These are phyloP conservation scores for Trilocha varians DNA, from an alignment of 2,888 invertebrate genomes.

Conservation along the genomic window DNA sequence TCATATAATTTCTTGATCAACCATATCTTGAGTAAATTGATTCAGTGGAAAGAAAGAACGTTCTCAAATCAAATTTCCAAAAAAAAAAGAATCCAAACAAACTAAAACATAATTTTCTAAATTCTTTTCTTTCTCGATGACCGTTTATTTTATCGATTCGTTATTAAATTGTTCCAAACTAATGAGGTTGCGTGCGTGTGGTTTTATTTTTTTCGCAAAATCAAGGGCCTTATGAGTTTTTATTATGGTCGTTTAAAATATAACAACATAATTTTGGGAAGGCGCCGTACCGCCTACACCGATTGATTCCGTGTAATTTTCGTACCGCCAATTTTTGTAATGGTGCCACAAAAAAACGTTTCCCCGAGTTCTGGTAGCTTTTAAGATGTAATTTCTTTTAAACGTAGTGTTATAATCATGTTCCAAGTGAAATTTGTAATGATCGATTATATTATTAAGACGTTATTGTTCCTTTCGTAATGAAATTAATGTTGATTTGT, in stretches of 20 bases:
- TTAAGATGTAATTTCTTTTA: not conserved
- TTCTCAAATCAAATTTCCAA: constrained; percentile 15
- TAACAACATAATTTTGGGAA: constrained; percentile 67
- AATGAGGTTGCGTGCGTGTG: constrained; percentile 60
- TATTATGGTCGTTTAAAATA: constrained; percentile 56
- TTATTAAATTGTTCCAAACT: constrained; percentile 53
- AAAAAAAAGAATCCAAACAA: constrained; percentile 31
- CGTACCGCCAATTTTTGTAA: constrained; percentile 44
- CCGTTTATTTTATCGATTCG: constrained; percentile 50
- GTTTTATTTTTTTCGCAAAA: constrained; percentile 55
- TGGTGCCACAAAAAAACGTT: constrained; percentile 43
- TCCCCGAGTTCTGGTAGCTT: not conserved
- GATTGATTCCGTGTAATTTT: constrained; percentile 67
- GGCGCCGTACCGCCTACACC: constrained; percentile 62
- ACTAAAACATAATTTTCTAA: constrained; percentile 25
- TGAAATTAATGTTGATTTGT: too few species aligned
- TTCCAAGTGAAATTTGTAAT: too few species aligned
- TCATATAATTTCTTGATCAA: too few species aligned
- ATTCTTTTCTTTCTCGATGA: constrained; percentile 37
- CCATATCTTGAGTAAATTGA: too few species aligned
- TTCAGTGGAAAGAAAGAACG: too few species aligned
- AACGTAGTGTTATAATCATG: not conserved
- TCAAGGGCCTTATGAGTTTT: constrained; percentile 46
- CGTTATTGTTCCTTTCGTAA: too few species aligned
- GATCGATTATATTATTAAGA: too few species aligned